phyloP scores from a whole-genome alignment of 2,888 invertebrate species.

The Zygaena filipendulae region DNA sequence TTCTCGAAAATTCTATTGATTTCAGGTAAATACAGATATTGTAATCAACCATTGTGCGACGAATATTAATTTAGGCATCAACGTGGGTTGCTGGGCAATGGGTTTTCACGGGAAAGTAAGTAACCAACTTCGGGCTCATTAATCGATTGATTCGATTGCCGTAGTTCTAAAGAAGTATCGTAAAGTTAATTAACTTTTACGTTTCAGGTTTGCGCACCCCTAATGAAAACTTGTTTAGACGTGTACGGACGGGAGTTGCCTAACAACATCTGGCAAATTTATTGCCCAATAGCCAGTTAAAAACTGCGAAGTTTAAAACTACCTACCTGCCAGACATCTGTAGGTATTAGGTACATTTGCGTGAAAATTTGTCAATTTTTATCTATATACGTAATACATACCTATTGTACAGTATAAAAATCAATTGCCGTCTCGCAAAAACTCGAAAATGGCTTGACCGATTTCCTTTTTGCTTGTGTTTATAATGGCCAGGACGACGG shows the following conservation, averaged over 20 bases:
- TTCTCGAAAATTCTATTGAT: too few species aligned
- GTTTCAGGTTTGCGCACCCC: conserved; percentile 42
- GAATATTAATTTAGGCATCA: conserved; percentile 48
- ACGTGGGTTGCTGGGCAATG: conserved; percentile 35
- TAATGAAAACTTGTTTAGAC: conserved; percentile 50
- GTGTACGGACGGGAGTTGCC: conserved; percentile 46
- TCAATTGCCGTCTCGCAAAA: too few species aligned
- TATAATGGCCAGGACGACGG: too few species aligned
- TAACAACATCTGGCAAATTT: conserved; percentile 53
- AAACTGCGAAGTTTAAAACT: conserved; percentile 5
- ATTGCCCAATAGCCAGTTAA: conserved; percentile 31
- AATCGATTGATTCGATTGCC: not conserved
- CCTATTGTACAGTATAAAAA: too few species aligned
- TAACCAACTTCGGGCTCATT: conserved; percentile 13
- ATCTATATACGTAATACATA: too few species aligned
- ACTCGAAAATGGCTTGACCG: too few species aligned
- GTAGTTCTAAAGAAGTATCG: not conserved
- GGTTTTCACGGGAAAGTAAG: conserved; percentile 53
- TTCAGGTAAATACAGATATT: conserved; percentile 51
- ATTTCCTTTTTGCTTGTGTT: too few species aligned
- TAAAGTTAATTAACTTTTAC: conserved; percentile 9
- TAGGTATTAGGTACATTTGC: too few species aligned
- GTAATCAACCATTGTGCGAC: conserved; percentile 56
- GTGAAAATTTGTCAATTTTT: too few species aligned
- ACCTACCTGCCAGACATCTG: conserved; percentile 5